phyloP scores from a whole-genome alignment of 2,888 invertebrate species.

The Chrysina gloriosa region DNA sequence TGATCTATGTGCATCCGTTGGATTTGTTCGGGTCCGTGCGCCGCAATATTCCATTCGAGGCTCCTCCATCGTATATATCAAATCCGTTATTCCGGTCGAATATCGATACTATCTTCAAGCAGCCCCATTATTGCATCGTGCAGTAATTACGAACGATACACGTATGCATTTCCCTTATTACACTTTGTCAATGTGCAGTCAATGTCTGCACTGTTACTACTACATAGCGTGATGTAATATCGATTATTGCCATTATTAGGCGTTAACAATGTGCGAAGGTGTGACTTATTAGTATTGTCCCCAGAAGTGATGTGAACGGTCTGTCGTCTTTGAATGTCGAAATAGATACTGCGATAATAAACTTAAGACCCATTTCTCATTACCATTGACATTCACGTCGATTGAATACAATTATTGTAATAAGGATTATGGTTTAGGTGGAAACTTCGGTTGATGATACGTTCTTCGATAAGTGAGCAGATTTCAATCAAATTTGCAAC shows the following conservation, averaged over 20 bases:
- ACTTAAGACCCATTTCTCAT: too few relatives aligned
- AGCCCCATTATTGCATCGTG: slow-evolving; percentile 28
- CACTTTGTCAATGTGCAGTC: neutral
- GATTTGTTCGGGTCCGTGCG: slow-evolving; percentile 1
- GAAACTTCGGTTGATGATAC: too few relatives aligned
- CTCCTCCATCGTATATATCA: slow-evolving; percentile 2
- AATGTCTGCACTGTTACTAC: neutral
- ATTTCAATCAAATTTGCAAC: too few relatives aligned
- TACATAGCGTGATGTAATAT: neutral
- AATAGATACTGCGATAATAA: too few relatives aligned
- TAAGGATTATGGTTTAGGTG: too few relatives aligned
- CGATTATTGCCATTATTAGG: slow-evolving; percentile 29
- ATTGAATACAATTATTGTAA: too few relatives aligned
- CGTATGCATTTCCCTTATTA: slow-evolving; percentile 22
- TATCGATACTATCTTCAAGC: slow-evolving; percentile 33
- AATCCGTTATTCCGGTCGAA: slow-evolving; percentile 19
- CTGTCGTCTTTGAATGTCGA: too few relatives aligned
- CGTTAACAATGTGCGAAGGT: slow-evolving; percentile 26
- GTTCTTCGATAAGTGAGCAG: too few relatives aligned
- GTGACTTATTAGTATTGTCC: slow-evolving; percentile 18
- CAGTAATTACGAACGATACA: slow-evolving; percentile 15
- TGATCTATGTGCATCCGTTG: slow-evolving; percentile 25
- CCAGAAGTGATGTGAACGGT: neutral
- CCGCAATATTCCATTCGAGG: slow-evolving; percentile 14
- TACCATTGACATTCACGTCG: too few relatives aligned